Evolutionary conservation across 2,797 vertebrate species (phyloP).

Genomic region (Heterohyrax brucei): DNA sequence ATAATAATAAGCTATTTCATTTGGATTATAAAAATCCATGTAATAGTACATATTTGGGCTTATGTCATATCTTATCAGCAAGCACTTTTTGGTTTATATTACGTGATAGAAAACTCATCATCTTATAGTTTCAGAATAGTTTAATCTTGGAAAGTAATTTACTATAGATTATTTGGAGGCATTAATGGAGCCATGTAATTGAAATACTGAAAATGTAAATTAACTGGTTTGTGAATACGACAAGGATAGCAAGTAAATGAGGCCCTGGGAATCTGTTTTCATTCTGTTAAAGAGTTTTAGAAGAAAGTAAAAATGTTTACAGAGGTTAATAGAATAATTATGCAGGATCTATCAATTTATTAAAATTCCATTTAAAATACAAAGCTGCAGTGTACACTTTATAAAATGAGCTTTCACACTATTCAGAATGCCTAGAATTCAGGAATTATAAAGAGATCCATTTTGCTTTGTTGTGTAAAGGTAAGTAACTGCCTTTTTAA

Average conservation of each 20-base stretch:
- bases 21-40: not conserved
- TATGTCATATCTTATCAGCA: not conserved
- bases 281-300: conserved; percentile 62
- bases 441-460: not conserved
- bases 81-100: not conserved
- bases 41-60: not conserved
- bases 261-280: conserved; percentile 66
- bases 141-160: conserved; percentile 68
- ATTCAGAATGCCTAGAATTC: conserved; percentile 65
- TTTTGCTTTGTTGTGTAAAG: conserved; percentile 48
- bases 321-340: conserved; percentile 83
- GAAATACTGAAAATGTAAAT: conserved; percentile 79
- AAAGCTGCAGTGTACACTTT: conserved; percentile 20
- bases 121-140: conserved; percentile 52
- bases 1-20: not conserved
- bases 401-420: conserved; percentile 63
- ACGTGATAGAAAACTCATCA: conserved; percentile 29
- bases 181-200: conserved; percentile 71
- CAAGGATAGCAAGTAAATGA: conserved; percentile 76
- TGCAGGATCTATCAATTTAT: conserved; percentile 75
- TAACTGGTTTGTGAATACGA: conserved; percentile 80
- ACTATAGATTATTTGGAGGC: conserved; percentile 66
- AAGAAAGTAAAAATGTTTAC: conserved; percentile 76
- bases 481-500: conserved; percentile 44
- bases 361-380: conserved; percentile 77